Evolutionary conservation across 2,113 vertebrate species (phyloP), one percentile per base, ranked within the genome.

Genomic region (Syngnathoides biaculeatus): DNA sequence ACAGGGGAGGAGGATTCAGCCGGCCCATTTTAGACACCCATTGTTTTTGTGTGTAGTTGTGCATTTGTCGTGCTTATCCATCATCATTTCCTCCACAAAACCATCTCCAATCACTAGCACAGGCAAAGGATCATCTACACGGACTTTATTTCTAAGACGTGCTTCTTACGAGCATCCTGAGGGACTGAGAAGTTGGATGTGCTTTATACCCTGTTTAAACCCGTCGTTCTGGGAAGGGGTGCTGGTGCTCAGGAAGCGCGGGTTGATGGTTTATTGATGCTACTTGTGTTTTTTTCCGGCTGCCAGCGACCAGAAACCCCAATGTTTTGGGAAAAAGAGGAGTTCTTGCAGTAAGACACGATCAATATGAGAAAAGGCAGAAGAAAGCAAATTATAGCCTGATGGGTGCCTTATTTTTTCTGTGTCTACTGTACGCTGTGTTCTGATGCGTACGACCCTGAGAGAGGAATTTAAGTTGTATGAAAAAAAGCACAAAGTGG

Each of bases 301-400:
- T 74, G 76, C 65, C 67, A 66, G 65, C 35, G 61, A 64, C 82
- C n/a, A 27, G 53, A 82, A 62, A 66, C 58, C 48, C 66, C 64
- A 71, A 69, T 40, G 69, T 74, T 58, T 65, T 19, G 20, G 48
- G 20, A 10, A n/a, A 55, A 78, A 75, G 68, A 68, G 35, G 65
- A 71, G 57, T 75, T 65, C 20, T 5, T 4, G 58, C 48, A 9
- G 71, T 78, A 70, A 74, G 73, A 67, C 24, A 56, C 77, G 86
- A 87, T 87, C 79, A 79, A 84, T 80, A 77, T 38, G 43, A 80
- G 69, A 73, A 65, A 80, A 72, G 70, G 39, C 55, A 73, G 73
- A 75, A 76, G 60, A 65, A 58, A 79, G 57, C 8, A 45, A 61
- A 71, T 78, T 78, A 64, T 71, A 81, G 68, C 19, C 57, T 81